Conservation (phyloP, 2,113 vertebrate species). For the Zapornia atra region DNA sequence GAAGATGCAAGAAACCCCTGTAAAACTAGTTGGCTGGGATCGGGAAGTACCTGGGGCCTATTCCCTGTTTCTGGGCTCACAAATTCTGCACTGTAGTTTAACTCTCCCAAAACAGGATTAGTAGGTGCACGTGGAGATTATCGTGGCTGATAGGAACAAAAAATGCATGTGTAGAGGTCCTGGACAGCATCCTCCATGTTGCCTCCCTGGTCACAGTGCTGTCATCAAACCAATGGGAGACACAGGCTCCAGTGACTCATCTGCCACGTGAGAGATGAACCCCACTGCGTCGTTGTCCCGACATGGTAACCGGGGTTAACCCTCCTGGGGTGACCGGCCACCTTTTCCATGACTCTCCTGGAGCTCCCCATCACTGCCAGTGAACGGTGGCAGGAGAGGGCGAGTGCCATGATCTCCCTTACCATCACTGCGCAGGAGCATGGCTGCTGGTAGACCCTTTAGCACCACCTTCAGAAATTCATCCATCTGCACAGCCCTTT, state of each 20-base stretch:
- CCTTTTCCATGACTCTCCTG: background rate
- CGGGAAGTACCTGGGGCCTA: background rate
- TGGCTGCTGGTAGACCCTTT: background rate
- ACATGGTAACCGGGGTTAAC: accelerated
- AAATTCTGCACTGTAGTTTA: background rate
- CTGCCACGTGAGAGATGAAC: background rate
- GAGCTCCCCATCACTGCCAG: background rate
- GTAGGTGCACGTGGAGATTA: background rate
- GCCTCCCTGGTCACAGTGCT: background rate
- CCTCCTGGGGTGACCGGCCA: background rate
- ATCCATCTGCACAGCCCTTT: accelerated
- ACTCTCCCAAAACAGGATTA: background rate
- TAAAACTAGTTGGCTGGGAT: constrained; percentile 19
- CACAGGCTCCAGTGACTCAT: accelerated
- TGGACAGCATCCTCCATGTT: background rate
- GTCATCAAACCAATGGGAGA: background rate
- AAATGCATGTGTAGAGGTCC: background rate
- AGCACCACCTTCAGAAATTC: background rate
- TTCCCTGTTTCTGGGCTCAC: background rate
- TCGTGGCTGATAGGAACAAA: background rate
- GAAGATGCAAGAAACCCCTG: constrained; percentile 4
- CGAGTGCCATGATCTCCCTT: background rate
- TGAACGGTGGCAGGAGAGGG: background rate
- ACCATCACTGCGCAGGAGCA: background rate
- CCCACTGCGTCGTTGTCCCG: accelerated